A percentile compares a stretch with the other conserved stretches of the same genome.
These are phyloP conservation scores for Cataglyphis livida DNA, from an alignment of 2,888 invertebrate genomes.

Conservation along the genomic window DNA sequence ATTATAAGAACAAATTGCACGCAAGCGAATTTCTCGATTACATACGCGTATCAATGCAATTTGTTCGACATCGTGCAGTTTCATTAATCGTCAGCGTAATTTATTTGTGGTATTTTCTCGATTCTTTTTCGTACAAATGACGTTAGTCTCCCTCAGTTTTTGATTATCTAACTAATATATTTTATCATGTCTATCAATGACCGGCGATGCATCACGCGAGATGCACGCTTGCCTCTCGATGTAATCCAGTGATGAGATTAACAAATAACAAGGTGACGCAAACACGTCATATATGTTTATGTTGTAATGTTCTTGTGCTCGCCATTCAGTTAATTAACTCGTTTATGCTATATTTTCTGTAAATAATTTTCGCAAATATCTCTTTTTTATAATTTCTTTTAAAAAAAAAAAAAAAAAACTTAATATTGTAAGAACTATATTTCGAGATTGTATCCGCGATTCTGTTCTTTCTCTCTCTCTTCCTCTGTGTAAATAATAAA, in stretches of 20 bases:
- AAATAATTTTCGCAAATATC: not conserved
- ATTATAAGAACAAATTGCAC: slow-evolving; percentile 5
- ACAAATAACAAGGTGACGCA: not conserved
- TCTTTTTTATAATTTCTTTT: not conserved
- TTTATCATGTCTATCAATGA: slow-evolving; percentile 30
- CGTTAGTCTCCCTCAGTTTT: not conserved
- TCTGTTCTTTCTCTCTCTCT: not conserved
- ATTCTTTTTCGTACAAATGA: not conserved
- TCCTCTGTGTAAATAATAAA: not conserved
- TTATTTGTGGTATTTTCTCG: not conserved
- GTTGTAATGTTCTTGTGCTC: not conserved
- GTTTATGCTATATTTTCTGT: not conserved
- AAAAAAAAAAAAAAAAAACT: not conserved
- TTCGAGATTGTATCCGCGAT: not conserved
- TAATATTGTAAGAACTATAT: not conserved
- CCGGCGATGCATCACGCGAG: not conserved
- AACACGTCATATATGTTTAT: not conserved
- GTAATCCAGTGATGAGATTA: slow-evolving; percentile 17
- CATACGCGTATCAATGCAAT: not conserved
- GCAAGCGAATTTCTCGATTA: slow-evolving; percentile 22
- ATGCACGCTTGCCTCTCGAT: not conserved
- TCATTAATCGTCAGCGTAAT: not conserved
- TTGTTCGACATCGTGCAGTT: not conserved
- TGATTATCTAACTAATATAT: slow-evolving; percentile 6
- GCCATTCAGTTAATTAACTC: slow-evolving; percentile 12